Evolutionary conservation across 2,797 vertebrate genomes (phyloP).

Genomic region (Dendrocincla tyrannina): DNA sequence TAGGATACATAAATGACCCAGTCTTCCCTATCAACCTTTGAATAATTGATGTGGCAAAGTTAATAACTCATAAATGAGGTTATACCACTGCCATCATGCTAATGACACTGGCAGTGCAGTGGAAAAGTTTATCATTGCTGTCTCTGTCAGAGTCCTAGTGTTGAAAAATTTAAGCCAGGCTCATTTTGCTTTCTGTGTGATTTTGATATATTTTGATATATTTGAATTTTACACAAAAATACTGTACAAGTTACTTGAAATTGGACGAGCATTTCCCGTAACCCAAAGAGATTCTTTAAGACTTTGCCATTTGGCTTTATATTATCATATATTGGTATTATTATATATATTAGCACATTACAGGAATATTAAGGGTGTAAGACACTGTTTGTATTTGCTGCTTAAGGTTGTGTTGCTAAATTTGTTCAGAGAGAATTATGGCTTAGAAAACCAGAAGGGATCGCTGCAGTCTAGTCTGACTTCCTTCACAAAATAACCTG

Average conservation of each 20-base stretch:
- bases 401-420: background rate
- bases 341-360: background rate
- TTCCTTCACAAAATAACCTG: background rate
- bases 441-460: background rate
- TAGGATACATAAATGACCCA: background rate
- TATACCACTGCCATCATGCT: background rate
- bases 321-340: background rate
- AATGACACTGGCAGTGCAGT: background rate
- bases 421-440: background rate
- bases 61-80: constrained; percentile 41
- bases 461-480: background rate
- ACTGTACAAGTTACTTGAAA: background rate
- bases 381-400: background rate
- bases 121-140: background rate
- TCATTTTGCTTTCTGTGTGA: background rate
- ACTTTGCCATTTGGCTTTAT: background rate
- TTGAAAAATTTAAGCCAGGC: background rate
- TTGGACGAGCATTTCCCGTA: background rate
- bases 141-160: background rate
- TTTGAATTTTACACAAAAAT: background rate
- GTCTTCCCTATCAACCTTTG: constrained; percentile 25
- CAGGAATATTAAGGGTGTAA: background rate
- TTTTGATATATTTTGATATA: background rate
- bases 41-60: constrained; percentile 45
- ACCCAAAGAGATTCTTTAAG: background rate